Percentiles rank a stretch among this genome's conserved stretches.
These are phyloP conservation scores for Drosophila melanogaster DNA, from an alignment of 1,140 invertebrate genomes.

Conservation along the genomic window DNA sequence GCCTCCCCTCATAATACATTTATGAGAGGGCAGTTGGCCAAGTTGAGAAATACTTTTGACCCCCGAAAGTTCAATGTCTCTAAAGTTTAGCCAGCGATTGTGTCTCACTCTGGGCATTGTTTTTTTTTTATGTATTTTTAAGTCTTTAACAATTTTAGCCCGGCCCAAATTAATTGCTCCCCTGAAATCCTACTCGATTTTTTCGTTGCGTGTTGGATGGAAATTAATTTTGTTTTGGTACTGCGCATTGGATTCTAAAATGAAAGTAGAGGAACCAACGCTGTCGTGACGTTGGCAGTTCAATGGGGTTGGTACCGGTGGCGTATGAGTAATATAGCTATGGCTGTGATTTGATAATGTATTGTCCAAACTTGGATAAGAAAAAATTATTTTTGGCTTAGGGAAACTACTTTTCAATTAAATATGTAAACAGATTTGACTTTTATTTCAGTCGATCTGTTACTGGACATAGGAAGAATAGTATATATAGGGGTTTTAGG, in stretches of 20 bases:
- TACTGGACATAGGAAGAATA: too few species aligned
- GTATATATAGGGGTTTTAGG: too few species aligned
- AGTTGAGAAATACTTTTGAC: constrained; percentile 21
- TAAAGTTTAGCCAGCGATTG: constrained; percentile 30
- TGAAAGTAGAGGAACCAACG: constrained; percentile 17
- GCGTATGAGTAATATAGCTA: constrained; percentile 54
- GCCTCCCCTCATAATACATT: constrained; percentile 26
- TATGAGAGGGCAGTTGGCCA: constrained; percentile 14
- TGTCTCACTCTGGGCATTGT: constrained; percentile 12
- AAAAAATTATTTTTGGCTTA: not conserved
- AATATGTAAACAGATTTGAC: not conserved
- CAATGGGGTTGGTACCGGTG: constrained; percentile 16
- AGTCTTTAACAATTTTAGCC: constrained; percentile 35
- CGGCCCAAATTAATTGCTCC: constrained; percentile 21
- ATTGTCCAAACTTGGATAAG: not conserved
- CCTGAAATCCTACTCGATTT: constrained; percentile 5
- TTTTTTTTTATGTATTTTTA: constrained; percentile 37
- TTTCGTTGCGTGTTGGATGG: constrained; percentile 35
- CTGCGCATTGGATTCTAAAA: constrained; percentile 39
- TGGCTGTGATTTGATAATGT: constrained; percentile 33
- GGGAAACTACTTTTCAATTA: not conserved
- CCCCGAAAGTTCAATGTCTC: constrained; percentile 44
- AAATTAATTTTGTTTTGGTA: constrained; percentile 58
- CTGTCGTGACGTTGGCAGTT: constrained; percentile 33
- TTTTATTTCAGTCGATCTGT: too few species aligned